Percentiles rank a stretch among this genome's conserved stretches.
Conservation (phyloP, 1,140 invertebrate genomes). For the Orchesella cincta region DNA sequence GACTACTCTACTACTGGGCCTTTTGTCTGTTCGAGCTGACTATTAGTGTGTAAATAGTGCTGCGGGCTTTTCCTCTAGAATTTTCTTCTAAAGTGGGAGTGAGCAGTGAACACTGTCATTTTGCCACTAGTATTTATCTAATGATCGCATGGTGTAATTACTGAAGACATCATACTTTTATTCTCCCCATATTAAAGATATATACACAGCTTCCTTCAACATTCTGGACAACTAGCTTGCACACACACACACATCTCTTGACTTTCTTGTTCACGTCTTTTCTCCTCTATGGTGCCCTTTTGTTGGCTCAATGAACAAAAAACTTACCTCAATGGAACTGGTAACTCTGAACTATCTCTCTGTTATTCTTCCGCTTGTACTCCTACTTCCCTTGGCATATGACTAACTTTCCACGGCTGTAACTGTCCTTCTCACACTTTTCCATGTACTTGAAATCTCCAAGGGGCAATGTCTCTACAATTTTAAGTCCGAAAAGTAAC, state of each 20-base stretch:
- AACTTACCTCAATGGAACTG: not conserved
- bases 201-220: not conserved
- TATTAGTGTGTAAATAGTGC: not conserved
- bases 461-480: slow-evolving; percentile 10
- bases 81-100: not conserved
- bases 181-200: not conserved
- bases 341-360: not conserved
- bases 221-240: not conserved
- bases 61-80: not conserved
- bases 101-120: not conserved
- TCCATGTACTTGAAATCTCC: slow-evolving; percentile 5
- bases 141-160: slow-evolving; percentile 1
- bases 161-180: not conserved
- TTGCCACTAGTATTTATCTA: not conserved
- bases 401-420: not conserved
- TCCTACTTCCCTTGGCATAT: not conserved
- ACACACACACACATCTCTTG: not conserved
- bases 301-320: not conserved
- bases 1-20: no score
- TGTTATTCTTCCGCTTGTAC: slow-evolving; percentile 9
- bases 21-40: no score
- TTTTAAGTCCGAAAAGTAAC: not conserved
- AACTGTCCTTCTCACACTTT: not conserved
- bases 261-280: not conserved
- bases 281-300: not conserved